Percentiles rank a stretch among this genome's conserved stretches.
These are phyloP conservation scores for Phataginus tricuspis DNA, from an alignment of 2,797 vertebrate species.

Conservation along the genomic window DNA sequence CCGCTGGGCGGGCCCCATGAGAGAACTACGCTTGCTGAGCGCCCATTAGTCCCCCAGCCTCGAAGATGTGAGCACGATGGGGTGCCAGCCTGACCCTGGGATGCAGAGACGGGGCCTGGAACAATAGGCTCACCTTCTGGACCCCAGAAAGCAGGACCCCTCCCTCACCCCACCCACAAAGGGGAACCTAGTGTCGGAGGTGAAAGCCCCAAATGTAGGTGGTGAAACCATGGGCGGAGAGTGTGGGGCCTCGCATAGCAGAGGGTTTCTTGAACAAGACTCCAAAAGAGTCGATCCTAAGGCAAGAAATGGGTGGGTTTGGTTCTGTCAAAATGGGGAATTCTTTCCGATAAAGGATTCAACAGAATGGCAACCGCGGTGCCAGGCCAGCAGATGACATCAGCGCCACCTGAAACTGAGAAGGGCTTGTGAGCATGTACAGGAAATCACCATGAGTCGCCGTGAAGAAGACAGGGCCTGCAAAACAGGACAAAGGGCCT, in stretches of 20 bases:
- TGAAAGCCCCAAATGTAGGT: not conserved
- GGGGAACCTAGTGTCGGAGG: not conserved
- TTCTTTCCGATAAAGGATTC: not conserved
- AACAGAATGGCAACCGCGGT: not conserved
- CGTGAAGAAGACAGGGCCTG: not conserved
- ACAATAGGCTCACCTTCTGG: not conserved
- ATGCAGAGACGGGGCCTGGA: not conserved
- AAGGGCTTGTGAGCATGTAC: not conserved
- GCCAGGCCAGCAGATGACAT: not conserved
- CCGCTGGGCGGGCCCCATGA: accelerated
- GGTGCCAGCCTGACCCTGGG: not conserved
- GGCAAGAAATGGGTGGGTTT: not conserved
- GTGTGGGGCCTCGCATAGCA: not conserved
- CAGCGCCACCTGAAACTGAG: not conserved
- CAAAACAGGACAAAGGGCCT: not conserved
- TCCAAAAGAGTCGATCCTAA: not conserved
- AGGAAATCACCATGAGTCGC: not conserved
- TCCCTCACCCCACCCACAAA: not conserved
- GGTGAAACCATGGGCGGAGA: not conserved
- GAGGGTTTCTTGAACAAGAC: conserved; percentile 10
- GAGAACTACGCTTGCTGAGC: not conserved
- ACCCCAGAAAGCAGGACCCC: not conserved
- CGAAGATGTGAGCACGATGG: not conserved
- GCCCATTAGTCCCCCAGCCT: not conserved
- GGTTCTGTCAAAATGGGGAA: not conserved